Evolutionary conservation across 2,888 invertebrate species (phyloP).

Genomic region (Ceraclea dissimilis): DNA sequence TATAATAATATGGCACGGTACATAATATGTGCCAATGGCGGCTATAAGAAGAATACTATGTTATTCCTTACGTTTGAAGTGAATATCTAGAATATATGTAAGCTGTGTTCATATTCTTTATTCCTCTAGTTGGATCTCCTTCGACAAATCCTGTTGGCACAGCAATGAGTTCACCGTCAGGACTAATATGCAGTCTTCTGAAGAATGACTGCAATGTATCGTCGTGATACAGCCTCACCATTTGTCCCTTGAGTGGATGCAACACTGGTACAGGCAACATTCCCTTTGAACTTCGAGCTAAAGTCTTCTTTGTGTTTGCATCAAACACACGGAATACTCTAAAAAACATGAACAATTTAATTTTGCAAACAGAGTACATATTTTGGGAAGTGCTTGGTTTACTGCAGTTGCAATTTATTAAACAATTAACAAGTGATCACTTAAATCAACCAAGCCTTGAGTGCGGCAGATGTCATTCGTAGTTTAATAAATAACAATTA

Average conservation of each 20-base stretch:
- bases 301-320: slow-evolving; percentile 56
- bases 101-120: slow-evolving; percentile 50
- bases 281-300: slow-evolving; percentile 59
- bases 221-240: slow-evolving; percentile 74
- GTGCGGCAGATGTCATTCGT: too few species aligned
- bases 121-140: slow-evolving; percentile 54
- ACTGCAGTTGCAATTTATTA: too few species aligned
- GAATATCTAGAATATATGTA: slow-evolving; percentile 54
- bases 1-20: too few species aligned
- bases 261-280: slow-evolving; percentile 47
- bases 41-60: too few species aligned
- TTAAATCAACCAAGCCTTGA: too few species aligned
- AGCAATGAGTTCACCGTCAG: slow-evolving; percentile 85
- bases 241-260: slow-evolving; percentile 53
- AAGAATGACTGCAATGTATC: slow-evolving; percentile 93
- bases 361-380: too few species aligned
- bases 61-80: slow-evolving; percentile 48
- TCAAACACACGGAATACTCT: slow-evolving; percentile 66
- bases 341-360: slow-evolving; percentile 25
- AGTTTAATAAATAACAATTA: too few species aligned
- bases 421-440: too few species aligned
- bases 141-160: slow-evolving; percentile 84
- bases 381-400: too few species aligned
- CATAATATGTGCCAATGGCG: too few species aligned
- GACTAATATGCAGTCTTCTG: slow-evolving; percentile 80